Evolutionary conservation across 2,797 vertebrate species (phyloP).

Genomic region (Gila robusta): DNA sequence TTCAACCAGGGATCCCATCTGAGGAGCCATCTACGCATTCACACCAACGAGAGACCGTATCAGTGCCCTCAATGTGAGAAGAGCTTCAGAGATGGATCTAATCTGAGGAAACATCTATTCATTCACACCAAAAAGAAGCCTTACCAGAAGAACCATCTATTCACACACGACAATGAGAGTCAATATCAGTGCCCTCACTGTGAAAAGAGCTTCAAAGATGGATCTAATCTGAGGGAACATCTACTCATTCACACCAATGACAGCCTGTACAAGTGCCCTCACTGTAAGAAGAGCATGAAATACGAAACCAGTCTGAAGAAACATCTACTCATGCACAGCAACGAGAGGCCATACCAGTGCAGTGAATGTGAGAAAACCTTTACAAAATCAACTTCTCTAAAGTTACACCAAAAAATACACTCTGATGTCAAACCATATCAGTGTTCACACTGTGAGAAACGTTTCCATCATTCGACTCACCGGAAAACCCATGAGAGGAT

Average conservation of each 20-base stretch:
- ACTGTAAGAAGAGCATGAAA: background rate
- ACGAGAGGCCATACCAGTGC: slow-evolving; percentile 44
- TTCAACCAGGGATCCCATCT: slow-evolving; percentile 8
- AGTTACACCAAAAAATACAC: slow-evolving; percentile 39
- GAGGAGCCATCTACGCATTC: slow-evolving; percentile 19
- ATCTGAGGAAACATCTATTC: slow-evolving; percentile 1
- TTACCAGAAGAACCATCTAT: slow-evolving; percentile 10
- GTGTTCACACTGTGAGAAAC: slow-evolving; percentile 53
- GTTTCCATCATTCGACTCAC: slow-evolving; percentile 2
- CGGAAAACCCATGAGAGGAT: slow-evolving; percentile 43
- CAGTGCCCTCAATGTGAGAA: slow-evolving; percentile 43
- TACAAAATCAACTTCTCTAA: background rate
- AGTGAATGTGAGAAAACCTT: slow-evolving; percentile 36
- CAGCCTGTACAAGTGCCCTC: background rate
- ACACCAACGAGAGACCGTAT: slow-evolving; percentile 41
- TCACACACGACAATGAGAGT: slow-evolving; percentile 40
- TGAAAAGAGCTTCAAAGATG: background rate
- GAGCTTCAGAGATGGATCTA: background rate
- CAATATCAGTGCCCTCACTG: slow-evolving; percentile 43
- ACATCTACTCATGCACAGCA: slow-evolving; percentile 38
- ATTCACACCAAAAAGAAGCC: slow-evolving; percentile 41
- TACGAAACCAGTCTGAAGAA: background rate
- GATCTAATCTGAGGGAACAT: background rate
- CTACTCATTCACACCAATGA: slow-evolving; percentile 24
- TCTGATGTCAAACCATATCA: slow-evolving; percentile 26